Evolutionary conservation across 2,113 vertebrate genomes (phyloP).

Genomic region (Lynx canadensis): DNA sequence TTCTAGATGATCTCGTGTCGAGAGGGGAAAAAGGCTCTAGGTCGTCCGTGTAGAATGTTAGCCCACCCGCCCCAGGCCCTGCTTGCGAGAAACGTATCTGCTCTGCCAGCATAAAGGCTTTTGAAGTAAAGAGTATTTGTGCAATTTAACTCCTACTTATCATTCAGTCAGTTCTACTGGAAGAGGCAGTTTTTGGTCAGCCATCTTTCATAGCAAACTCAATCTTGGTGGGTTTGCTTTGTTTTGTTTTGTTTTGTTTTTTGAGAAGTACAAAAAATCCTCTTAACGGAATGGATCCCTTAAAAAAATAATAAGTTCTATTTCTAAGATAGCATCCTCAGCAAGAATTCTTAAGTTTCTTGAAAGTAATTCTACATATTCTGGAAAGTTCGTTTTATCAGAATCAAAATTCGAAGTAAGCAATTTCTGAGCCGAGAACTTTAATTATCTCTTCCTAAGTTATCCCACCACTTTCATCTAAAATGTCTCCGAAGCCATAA

Average conservation of each 20-base stretch:
- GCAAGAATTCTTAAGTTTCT: constrained; percentile 56
- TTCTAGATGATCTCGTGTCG: neutral
- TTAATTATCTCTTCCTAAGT: constrained; percentile 15
- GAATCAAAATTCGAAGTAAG: constrained; percentile 70
- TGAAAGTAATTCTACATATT: constrained; percentile 31
- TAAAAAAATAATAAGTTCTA: neutral
- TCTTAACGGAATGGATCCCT: constrained; percentile 7
- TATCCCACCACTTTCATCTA: constrained; percentile 29
- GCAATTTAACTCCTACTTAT: neutral
- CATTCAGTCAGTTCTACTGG: neutral
- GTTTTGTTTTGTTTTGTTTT: neutral
- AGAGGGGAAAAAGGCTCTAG: neutral
- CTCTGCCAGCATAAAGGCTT: constrained; percentile 1
- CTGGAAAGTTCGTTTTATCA: constrained; percentile 59
- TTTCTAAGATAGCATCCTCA: constrained; percentile 28
- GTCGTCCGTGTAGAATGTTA: neutral
- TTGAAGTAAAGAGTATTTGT: neutral
- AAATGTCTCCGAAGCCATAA: constrained; percentile 41
- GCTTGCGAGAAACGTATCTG: neutral
- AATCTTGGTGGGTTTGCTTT: neutral
- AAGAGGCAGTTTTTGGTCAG: constrained; percentile 22
- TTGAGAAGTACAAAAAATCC: constrained; percentile 33
- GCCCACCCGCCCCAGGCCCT: neutral
- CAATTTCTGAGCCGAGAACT: constrained; percentile 71
- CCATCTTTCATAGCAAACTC: constrained; percentile 14